Percentiles rank a stretch among this genome's conserved stretches.
Conservation (phyloP, 1,140 invertebrate genomes). For the Andricus grossulariae region DNA sequence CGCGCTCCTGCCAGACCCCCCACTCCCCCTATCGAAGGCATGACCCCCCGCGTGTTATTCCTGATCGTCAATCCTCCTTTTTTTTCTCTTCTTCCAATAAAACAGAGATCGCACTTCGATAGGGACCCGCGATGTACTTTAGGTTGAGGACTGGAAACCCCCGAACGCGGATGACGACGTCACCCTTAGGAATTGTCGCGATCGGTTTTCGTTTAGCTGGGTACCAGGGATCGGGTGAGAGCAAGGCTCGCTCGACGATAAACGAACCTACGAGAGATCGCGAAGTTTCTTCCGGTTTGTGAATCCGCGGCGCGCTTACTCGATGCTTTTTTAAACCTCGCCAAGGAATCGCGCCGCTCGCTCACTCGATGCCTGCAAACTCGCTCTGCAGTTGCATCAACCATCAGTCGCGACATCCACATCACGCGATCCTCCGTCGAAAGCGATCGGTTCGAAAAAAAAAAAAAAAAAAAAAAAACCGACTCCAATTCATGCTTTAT, state of each 20-base stretch:
- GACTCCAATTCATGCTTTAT: conserved; percentile 46
- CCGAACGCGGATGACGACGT: conserved; percentile 42
- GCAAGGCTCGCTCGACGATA: not conserved
- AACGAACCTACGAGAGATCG: not conserved
- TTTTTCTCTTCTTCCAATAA: conserved; percentile 35
- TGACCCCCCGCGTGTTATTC: conserved; percentile 65
- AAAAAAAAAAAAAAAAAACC: conserved; percentile 36
- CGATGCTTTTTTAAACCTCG: not conserved
- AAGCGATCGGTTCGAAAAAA: not conserved
- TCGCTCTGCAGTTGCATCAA: conserved; percentile 44
- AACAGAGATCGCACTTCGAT: conserved; percentile 35
- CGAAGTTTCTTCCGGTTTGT: conserved; percentile 23
- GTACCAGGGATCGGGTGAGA: not conserved
- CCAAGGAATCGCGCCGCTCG: conserved; percentile 31
- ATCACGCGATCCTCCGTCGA: conserved; percentile 38
- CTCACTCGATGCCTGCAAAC: conserved; percentile 38
- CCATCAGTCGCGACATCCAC: conserved; percentile 41
- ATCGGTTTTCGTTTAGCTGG: not conserved
- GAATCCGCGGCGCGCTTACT: not conserved
- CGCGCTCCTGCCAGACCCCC: conserved; percentile 65
- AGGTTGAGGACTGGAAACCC: conserved; percentile 38
- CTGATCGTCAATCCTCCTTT: conserved; percentile 52
- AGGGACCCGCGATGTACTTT: conserved; percentile 26
- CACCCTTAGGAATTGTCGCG: conserved; percentile 3
- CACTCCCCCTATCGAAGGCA: conserved; percentile 54